Evolutionary conservation across 2,797 vertebrate genomes (phyloP).

Genomic region (Enteromius trimaculatus): DNA sequence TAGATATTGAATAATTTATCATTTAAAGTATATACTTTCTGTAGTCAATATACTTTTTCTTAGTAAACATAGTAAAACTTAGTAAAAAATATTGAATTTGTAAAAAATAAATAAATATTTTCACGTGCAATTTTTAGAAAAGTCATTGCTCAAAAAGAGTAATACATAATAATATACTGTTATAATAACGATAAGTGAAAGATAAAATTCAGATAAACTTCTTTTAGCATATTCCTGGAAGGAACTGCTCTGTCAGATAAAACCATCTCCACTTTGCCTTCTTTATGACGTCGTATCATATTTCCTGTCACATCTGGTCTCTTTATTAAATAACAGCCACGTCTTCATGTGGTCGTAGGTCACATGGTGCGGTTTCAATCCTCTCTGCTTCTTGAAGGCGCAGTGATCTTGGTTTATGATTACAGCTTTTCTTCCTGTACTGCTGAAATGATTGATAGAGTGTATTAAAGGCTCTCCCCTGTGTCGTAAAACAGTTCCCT

Average conservation of each 20-base stretch:
- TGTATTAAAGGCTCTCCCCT: conserved; percentile 56
- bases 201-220: conserved; percentile 1
- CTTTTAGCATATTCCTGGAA: not conserved
- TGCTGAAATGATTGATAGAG: conserved; percentile 63
- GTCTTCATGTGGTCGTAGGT: conserved; percentile 35
- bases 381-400: conserved; percentile 28
- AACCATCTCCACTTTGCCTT: conserved; percentile 22
- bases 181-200: not conserved
- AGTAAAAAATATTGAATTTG: not conserved
- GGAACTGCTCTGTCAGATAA: conserved; percentile 27
- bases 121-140: not conserved
- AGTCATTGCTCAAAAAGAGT: not conserved
- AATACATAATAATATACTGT: not conserved
- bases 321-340: conserved; percentile 49
- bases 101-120: not conserved
- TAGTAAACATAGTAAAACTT: too few species aligned
- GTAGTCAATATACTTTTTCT: too few species aligned
- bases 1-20: not conserved
- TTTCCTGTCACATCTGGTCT: conserved; percentile 48
- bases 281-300: conserved; percentile 41
- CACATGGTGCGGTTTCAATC: conserved; percentile 35
- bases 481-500: conserved; percentile 53
- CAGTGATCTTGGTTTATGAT: conserved; percentile 48
- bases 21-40: not conserved
- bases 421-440: conserved; percentile 52